These are phyloP conservation scores for Dicranocentrus wangi DNA, from an alignment of 2,888 invertebrate genomes.

Conservation along the genomic window DNA sequence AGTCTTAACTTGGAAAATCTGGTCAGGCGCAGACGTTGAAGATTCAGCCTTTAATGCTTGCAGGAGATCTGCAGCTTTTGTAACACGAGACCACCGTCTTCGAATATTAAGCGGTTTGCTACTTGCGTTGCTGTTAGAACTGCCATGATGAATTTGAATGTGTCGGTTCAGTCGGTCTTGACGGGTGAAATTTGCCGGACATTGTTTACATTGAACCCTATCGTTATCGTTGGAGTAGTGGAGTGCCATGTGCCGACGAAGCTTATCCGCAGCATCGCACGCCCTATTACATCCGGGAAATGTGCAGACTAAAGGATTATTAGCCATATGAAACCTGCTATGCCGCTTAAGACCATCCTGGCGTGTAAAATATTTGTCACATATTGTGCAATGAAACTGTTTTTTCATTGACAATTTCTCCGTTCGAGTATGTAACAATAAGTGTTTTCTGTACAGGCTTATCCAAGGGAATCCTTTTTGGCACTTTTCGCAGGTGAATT, in stretches of 20 bases:
- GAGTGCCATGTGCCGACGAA: neutral
- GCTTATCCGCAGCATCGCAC: neutral
- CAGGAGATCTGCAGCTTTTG: neutral
- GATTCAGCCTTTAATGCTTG: neutral
- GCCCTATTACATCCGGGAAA: neutral
- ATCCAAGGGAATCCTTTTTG: neutral
- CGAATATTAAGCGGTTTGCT: neutral
- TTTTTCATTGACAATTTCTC: neutral
- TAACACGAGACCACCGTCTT: neutral
- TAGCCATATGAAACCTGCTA: neutral
- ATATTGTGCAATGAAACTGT: neutral
- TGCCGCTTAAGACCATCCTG: neutral
- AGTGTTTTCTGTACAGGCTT: neutral
- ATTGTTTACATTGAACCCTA: neutral
- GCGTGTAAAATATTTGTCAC: neutral
- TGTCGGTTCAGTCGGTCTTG: neutral
- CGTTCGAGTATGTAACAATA: neutral
- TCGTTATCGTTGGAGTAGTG: neutral
- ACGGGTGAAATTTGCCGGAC: neutral
- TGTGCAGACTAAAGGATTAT: neutral
- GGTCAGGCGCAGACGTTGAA: too few species aligned
- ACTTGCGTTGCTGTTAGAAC: neutral
- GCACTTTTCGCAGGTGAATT: neutral
- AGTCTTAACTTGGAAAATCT: too few species aligned
- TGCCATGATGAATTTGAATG: neutral